Evolutionary conservation across 2,113 vertebrate genomes (phyloP).

Genomic region (Scomber japonicus): DNA sequence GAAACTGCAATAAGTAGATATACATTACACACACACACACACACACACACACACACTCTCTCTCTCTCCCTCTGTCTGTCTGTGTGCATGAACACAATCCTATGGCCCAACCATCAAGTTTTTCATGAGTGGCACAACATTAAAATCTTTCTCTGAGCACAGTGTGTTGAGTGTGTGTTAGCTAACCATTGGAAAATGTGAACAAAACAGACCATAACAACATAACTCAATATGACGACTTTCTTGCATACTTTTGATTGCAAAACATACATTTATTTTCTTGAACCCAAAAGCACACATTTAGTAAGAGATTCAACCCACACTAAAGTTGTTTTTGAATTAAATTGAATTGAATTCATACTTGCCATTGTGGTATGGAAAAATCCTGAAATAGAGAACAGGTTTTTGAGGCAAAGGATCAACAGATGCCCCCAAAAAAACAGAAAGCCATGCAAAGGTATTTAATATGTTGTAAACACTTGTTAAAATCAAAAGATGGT

Average conservation of each 20-base stretch:
- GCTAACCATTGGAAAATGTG: too few species aligned
- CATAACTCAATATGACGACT: background rate
- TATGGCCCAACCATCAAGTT: background rate
- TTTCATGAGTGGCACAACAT: too few species aligned
- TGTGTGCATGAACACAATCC: background rate
- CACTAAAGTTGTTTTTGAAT: background rate
- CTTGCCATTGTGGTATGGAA: background rate
- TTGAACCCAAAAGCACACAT: background rate
- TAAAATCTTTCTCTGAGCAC: too few species aligned
- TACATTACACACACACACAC: too few species aligned
- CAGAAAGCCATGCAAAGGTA: background rate
- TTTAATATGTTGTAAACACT: background rate
- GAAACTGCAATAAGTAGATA: too few species aligned
- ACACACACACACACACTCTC: too few species aligned
- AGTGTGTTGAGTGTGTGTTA: too few species aligned
- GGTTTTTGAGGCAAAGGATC: background rate
- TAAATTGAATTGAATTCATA: background rate
- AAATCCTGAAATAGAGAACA: background rate
- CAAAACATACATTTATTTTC: too few species aligned
- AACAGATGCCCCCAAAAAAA: background rate
- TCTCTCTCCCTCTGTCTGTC: too few species aligned
- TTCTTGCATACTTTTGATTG: background rate
- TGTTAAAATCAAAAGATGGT: background rate
- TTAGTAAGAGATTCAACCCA: background rate
- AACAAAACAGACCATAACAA: background rate